Conservation (phyloP, 1,140 invertebrate species). For the Zaprionus vittiger region DNA sequence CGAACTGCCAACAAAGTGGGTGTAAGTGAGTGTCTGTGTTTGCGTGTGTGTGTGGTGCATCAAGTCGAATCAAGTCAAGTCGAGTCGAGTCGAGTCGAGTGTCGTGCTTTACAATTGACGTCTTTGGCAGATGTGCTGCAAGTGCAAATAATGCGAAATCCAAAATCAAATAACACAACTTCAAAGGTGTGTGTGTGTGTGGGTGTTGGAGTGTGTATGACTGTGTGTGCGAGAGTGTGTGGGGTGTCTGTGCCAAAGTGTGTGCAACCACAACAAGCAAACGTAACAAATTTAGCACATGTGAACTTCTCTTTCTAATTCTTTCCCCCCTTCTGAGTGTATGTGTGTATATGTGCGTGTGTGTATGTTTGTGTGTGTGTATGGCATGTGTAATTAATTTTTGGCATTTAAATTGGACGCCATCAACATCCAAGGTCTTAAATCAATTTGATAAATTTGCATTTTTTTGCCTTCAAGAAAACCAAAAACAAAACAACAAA, state of each 20-base stretch:
- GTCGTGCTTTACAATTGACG: not conserved
- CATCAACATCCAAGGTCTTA: conserved; percentile 61
- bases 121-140: conserved; percentile 1
- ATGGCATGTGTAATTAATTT: conserved; percentile 75
- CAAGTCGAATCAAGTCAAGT: not conserved
- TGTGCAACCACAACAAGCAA: not conserved
- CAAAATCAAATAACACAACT: not conserved
- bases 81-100: not conserved
- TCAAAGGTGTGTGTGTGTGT: conserved; percentile 15
- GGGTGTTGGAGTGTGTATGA: not conserved
- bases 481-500: conserved; percentile 19
- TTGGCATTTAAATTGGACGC: conserved; percentile 70
- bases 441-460: conserved; percentile 80
- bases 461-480: conserved; percentile 57
- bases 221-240: not conserved
- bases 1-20: conserved; percentile 18
- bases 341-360: conserved; percentile 8
- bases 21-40: conserved; percentile 11
- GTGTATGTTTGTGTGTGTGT: conserved; percentile 7
- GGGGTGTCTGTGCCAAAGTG: not conserved
- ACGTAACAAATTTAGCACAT: not conserved
- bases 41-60: not conserved
- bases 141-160: conserved; percentile 16
- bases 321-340: not conserved
- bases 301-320: not conserved